Evolutionary conservation across 2,113 vertebrate species (phyloP).

Genomic region (Lepus europaeus): DNA sequence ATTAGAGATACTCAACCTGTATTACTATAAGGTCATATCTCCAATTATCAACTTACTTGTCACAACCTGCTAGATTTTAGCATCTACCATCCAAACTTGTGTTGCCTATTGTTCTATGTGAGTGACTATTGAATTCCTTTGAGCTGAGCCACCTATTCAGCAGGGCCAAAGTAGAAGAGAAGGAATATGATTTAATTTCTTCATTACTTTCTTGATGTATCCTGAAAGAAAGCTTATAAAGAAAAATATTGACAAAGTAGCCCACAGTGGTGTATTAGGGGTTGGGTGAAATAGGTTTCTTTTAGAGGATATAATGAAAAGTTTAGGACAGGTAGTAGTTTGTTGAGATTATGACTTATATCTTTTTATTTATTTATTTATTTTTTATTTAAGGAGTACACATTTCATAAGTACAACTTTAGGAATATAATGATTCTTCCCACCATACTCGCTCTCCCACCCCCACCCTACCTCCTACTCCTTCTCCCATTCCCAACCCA

Average conservation of each 20-base stretch:
- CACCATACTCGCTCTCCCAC: too few relatives aligned
- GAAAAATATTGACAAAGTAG: neutral
- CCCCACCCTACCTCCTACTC: too few relatives aligned
- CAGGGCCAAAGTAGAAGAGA: neutral
- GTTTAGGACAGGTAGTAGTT: rapidly evolving
- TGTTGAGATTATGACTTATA: neutral
- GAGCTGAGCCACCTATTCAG: neutral
- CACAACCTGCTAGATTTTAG: too few relatives aligned
- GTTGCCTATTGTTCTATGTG: neutral
- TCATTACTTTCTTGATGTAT: neutral
- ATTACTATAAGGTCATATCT: neutral
- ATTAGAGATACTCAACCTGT: too few relatives aligned
- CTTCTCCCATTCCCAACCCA: too few relatives aligned
- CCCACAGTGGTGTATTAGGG: neutral
- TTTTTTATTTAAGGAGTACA: too few relatives aligned
- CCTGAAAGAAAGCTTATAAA: neutral
- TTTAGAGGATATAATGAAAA: neutral
- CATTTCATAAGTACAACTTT: too few relatives aligned
- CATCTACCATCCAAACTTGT: too few relatives aligned
- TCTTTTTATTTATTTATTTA: too few relatives aligned
- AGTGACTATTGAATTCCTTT: neutral
- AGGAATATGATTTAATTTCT: neutral
- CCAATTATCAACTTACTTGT: neutral
- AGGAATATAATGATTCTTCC: too few relatives aligned
- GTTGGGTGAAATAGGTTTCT: neutral